Base-by-base conservation (phyloP, 2,113 vertebrate species). In the Enhydra lutris region DNA sequence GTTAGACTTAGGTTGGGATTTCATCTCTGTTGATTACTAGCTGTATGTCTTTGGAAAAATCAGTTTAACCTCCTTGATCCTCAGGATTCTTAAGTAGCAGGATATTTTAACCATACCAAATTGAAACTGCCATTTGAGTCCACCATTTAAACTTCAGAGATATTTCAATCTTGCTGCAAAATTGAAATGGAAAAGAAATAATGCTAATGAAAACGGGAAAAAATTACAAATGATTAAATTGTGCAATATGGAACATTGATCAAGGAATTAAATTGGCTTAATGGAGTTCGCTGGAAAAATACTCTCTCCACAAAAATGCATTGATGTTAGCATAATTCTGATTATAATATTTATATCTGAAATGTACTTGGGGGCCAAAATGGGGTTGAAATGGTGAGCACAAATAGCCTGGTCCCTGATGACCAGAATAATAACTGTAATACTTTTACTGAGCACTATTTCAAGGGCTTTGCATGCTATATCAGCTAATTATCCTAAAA, bases 121-220 rank as follows among this genome's bases (percentile, higher is more conserved):
- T 76, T 96, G 67, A 96, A 95, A 61, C 47, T 79, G 36, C 24
- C 23, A 85, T 73, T 93, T 95, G 92, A 94, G 42, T 92, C n/a
- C 18, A 67, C 89, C 57, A 82, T 96, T 71, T 87, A 92, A 95
- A 80, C n/a, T 88, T 96, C 61, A 96, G 80, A 95, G 79, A 89
- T 90, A 65, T 84, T 94, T 95, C 84, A 88, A 81, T 81, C 80
- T 97, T 94, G 50, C 83, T 65, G 34, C 47, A 65, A 96, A 96
- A 97, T 96, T 84, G 81, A 96, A 97, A 97, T 96, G 91, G 92
- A 94, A 97, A 97, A 79, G 97, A 98, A 98, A 96, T 78, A 92
- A 94, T 47, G 80, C 84, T 97, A 97, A 97, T 97, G 97, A 98
- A 98, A 97, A 97, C 97, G 97, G 90, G 92, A 45, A 97, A 92